Conservation (phyloP, 2,113 vertebrate species). For the Brachypteracias leptosomus region DNA sequence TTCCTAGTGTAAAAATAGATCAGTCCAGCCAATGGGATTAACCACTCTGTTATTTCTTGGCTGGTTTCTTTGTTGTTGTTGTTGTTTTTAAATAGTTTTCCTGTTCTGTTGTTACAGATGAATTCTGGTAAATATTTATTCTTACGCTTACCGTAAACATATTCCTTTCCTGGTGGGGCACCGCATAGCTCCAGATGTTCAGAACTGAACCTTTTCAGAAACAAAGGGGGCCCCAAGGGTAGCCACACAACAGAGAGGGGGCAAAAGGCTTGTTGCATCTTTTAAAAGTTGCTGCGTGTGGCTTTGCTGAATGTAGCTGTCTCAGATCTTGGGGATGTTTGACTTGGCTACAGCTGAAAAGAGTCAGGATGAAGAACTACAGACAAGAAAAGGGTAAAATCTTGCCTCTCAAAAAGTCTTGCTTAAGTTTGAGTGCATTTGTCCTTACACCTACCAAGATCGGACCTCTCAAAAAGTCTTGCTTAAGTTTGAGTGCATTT, state of each 20-base stretch:
- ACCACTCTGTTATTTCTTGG: not conserved
- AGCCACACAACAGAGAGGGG: not conserved
- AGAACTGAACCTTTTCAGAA: not conserved
- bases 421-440: not conserved
- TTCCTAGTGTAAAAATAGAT: constrained; percentile 48
- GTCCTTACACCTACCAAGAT: not conserved
- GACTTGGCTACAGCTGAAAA: not conserved
- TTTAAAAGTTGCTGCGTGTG: not conserved
- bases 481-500: not conserved
- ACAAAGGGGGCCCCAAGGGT: not conserved
- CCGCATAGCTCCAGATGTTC: constrained; percentile 14
- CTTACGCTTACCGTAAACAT: not conserved
- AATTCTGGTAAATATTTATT: constrained; percentile 63
- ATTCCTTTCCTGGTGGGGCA: not conserved
- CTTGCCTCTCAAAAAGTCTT: not conserved
- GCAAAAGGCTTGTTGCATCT: not conserved
- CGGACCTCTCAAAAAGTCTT: not conserved
- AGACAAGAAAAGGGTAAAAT: not conserved
- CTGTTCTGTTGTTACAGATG: constrained; percentile 55
- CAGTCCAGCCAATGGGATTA: not conserved
- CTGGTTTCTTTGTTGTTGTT: constrained; percentile 25
- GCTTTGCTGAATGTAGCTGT: not conserved
- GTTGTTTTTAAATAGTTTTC: constrained; percentile 49
- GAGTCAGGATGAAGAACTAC: not conserved
- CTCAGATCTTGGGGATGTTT: not conserved